A percentile compares a stretch with the other conserved stretches of the same genome.
These are phyloP conservation scores for Syngnathoides biaculeatus DNA, from an alignment of 2,113 vertebrate genomes.

Conservation along the genomic window DNA sequence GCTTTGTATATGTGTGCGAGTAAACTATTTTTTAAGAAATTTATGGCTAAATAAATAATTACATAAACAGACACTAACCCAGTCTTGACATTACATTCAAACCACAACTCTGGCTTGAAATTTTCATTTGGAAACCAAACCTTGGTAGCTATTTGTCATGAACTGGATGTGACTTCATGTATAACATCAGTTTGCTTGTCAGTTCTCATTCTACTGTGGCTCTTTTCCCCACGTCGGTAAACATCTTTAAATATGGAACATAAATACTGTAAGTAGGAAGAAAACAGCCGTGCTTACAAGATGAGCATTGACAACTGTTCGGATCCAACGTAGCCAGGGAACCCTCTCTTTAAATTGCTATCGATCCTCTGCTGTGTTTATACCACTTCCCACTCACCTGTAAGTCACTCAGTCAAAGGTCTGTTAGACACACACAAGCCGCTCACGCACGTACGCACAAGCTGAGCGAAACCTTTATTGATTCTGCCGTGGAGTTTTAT, in stretches of 20 bases:
- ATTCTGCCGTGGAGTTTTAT: slow-evolving; percentile 2
- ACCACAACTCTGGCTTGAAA: no score
- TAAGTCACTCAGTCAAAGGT: slow-evolving; percentile 3
- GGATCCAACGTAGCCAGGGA: neutral
- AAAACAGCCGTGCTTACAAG: neutral
- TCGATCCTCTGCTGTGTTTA: slow-evolving; percentile 1
- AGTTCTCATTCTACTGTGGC: neutral
- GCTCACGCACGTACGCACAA: neutral
- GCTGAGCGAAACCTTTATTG: neutral
- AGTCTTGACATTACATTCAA: no score
- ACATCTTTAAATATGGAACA: slow-evolving; percentile 4
- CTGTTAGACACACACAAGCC: neutral
- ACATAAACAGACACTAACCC: no score
- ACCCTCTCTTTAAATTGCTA: neutral
- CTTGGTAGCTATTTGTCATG: neutral
- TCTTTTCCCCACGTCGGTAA: neutral
- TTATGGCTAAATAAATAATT: no score
- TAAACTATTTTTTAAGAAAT: no score
- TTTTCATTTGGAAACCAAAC: neutral
- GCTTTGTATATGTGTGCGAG: no score
- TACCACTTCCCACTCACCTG: slow-evolving; percentile 3
- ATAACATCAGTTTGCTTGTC: neutral
- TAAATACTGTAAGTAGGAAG: neutral
- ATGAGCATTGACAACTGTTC: neutral
- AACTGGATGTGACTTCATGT: neutral